Evolutionary conservation across 2,888 invertebrate genomes (phyloP).

Genomic region (Drosophila paranaensis): DNA sequence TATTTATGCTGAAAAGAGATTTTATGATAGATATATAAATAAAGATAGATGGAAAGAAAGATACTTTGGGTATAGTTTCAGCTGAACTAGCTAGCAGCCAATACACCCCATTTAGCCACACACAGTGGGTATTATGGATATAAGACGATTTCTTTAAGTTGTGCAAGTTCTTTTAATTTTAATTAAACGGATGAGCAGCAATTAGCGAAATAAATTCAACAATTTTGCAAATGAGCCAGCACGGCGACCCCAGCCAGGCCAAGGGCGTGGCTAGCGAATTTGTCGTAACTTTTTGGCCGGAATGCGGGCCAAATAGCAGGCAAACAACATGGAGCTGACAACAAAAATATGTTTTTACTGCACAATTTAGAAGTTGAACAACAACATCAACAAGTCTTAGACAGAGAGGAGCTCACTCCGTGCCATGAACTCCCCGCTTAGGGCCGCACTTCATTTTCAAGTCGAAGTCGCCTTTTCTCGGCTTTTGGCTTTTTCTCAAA

Average conservation of each 20-base stretch:
- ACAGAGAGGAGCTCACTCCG: slow-evolving; percentile 10
- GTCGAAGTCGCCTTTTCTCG: slow-evolving; percentile 44
- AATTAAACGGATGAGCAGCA: slow-evolving; percentile 80
- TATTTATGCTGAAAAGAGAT: too few relatives aligned
- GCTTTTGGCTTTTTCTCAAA: slow-evolving; percentile 9
- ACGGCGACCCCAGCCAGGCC: neutral
- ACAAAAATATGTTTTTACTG: slow-evolving; percentile 24
- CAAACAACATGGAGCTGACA: slow-evolving; percentile 22
- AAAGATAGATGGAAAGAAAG: too few relatives aligned
- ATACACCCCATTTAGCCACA: neutral
- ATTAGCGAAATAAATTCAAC: slow-evolving; percentile 79
- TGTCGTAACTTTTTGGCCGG: slow-evolving; percentile 31
- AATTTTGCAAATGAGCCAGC: slow-evolving; percentile 73
- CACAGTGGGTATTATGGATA: neutral
- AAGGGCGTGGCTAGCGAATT: slow-evolving; percentile 25
- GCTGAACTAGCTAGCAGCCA: neutral
- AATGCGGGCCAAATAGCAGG: slow-evolving; percentile 39
- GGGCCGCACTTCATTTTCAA: slow-evolving; percentile 52
- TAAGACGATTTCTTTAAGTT: slow-evolving; percentile 57
- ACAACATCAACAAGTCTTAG: neutral
- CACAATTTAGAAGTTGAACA: slow-evolving; percentile 20
- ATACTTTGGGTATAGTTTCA: too few relatives aligned
- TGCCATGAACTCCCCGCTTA: slow-evolving; percentile 14
- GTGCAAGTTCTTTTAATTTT: slow-evolving; percentile 71
- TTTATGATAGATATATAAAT: too few relatives aligned